Conservation (phyloP, 2,113 vertebrate genomes). For the Eira barbara region DNA sequence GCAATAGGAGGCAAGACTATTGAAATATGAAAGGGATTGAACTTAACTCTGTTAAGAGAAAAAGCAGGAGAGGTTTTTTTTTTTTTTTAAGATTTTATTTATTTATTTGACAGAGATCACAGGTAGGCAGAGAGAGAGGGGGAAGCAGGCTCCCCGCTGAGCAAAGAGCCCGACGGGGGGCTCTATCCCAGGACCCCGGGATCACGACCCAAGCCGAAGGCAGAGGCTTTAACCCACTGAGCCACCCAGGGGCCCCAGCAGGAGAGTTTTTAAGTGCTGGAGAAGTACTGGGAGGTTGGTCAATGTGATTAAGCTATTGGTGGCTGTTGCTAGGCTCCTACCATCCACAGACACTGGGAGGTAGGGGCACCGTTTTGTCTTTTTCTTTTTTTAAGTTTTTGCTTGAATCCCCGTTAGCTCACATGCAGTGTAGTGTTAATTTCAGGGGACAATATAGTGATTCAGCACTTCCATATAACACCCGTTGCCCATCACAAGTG, state of each 20-base stretch:
- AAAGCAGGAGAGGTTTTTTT: neutral
- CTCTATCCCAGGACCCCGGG: too few relatives aligned
- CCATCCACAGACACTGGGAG: neutral
- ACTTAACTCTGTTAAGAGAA: neutral
- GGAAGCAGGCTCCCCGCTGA: too few relatives aligned
- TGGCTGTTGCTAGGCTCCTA: neutral
- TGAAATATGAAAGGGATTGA: neutral
- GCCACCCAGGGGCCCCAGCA: too few relatives aligned
- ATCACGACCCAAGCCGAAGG: too few relatives aligned
- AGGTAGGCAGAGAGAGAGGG: too few relatives aligned
- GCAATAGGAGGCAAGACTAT: neutral
- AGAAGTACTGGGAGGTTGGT: neutral
- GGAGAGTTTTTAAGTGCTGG: neutral
- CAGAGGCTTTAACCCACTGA: too few relatives aligned
- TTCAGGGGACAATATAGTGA: neutral
- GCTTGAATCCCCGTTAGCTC: neutral
- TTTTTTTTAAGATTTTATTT: too few relatives aligned
- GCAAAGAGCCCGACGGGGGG: too few relatives aligned
- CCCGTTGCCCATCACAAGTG: neutral
- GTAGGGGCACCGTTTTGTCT: neutral
- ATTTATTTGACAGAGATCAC: too few relatives aligned
- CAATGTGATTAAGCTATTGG: neutral
- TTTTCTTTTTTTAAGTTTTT: neutral
- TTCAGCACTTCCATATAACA: neutral
- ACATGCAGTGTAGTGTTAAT: neutral